These are phyloP conservation scores for Oreamnos americanus DNA, from an alignment of 2,113 vertebrate genomes.

Conservation along the genomic window DNA sequence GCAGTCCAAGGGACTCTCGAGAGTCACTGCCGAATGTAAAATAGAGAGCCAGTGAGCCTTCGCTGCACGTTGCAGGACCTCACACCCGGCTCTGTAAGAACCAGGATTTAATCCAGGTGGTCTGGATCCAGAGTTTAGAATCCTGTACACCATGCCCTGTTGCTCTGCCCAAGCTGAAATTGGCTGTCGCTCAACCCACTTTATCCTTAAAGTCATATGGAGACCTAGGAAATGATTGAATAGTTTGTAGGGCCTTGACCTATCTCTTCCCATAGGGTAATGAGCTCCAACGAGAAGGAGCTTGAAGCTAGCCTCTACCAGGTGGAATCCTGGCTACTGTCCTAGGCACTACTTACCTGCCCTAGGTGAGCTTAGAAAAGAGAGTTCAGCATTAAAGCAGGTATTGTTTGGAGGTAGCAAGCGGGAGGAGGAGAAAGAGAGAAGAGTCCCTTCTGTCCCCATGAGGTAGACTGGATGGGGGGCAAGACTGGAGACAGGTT, in stretches of 20 bases:
- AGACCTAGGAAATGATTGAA: neutral
- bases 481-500: neutral
- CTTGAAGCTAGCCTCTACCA: neutral
- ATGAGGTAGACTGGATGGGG: rapidly evolving
- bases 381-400: neutral
- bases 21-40: neutral
- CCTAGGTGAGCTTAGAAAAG: neutral
- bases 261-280: neutral
- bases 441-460: neutral
- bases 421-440: neutral
- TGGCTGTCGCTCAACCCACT: neutral
- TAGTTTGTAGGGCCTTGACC: neutral
- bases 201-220: rapidly evolving
- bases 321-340: neutral
- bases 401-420: neutral
- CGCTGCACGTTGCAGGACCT: neutral
- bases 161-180: neutral
- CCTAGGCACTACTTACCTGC: neutral
- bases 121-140: neutral
- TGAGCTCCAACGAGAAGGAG: neutral
- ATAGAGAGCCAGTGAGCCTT: neutral
- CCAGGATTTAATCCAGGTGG: no score
- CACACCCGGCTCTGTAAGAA: neutral
- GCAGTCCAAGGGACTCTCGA: no score
- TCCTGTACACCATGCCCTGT: rapidly evolving